Conservation (phyloP, 2,888 invertebrate species). For the Agrenia bidenticulata region DNA sequence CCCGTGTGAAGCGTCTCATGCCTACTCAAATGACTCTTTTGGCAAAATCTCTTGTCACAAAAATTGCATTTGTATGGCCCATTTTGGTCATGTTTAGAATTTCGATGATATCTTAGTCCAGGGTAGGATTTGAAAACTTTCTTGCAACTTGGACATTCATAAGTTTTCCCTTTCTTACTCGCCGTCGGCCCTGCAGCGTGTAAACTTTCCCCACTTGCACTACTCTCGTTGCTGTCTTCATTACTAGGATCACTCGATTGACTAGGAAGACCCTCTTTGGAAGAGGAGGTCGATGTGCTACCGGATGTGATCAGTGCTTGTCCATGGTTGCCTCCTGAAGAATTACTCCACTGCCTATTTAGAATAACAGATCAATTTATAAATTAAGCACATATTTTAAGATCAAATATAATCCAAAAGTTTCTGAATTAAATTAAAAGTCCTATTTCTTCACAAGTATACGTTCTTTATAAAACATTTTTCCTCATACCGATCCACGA, state of each 20-base stretch:
- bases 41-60: conserved; percentile 46
- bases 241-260: conserved; percentile 31
- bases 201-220: conserved; percentile 8
- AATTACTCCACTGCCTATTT: conserved; percentile 43
- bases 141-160: conserved; percentile 44
- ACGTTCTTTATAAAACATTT: no score
- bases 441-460: no score
- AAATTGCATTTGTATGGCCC: conserved; percentile 48
- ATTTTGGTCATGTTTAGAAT: conserved; percentile 43
- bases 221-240: conserved; percentile 35
- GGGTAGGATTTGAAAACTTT: conserved; percentile 46
- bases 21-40: conserved; percentile 42
- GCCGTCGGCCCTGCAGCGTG: background rate
- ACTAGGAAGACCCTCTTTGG: conserved; percentile 30
- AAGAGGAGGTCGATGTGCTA: conserved; percentile 19
- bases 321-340: background rate
- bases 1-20: conserved; percentile 46
- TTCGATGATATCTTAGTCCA: conserved; percentile 46
- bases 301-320: conserved; percentile 34
- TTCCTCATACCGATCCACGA: no score
- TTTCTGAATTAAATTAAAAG: no score
- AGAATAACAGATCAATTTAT: conserved; percentile 3
- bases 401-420: no score
- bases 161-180: conserved; percentile 35
- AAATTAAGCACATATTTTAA: no score